These are phyloP conservation scores for Scotopteryx bipunctaria DNA, from an alignment of 2,888 invertebrate genomes.

Conservation along the genomic window DNA sequence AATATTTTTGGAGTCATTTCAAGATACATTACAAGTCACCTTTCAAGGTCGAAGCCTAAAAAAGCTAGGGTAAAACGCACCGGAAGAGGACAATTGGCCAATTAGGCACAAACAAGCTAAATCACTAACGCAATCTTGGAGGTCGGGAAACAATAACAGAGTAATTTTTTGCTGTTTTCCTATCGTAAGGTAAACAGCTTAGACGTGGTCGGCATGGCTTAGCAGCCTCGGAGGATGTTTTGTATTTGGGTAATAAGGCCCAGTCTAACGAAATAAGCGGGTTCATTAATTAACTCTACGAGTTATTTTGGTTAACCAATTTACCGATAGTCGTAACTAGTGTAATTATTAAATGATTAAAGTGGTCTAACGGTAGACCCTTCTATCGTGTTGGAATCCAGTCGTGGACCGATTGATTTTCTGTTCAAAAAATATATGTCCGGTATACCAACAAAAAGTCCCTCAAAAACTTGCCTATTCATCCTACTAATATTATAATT, in stretches of 20 bases:
- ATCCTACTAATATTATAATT: too few species aligned
- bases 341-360: too few species aligned
- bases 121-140: conserved; percentile 7
- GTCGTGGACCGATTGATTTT: too few species aligned
- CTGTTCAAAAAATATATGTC: too few species aligned
- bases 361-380: too few species aligned
- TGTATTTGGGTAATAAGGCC: background rate
- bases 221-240: background rate
- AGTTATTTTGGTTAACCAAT: too few species aligned
- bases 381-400: too few species aligned
- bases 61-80: background rate
- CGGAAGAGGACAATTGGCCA: conserved; percentile 8
- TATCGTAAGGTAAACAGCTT: conserved; percentile 2
- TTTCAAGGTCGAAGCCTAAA: background rate
- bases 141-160: conserved; percentile 13
- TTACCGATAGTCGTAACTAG: too few species aligned
- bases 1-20: background rate
- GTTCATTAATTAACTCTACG: too few species aligned
- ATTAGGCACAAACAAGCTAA: conserved; percentile 14
- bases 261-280: too few species aligned
- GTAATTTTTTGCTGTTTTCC: conserved; percentile 8
- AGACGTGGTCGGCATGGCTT: background rate
- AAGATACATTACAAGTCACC: background rate
- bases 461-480: too few species aligned
- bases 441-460: too few species aligned